Base-by-base conservation (phyloP, 1,140 invertebrate genomes). In the Schlechtendalia chinensis region DNA sequence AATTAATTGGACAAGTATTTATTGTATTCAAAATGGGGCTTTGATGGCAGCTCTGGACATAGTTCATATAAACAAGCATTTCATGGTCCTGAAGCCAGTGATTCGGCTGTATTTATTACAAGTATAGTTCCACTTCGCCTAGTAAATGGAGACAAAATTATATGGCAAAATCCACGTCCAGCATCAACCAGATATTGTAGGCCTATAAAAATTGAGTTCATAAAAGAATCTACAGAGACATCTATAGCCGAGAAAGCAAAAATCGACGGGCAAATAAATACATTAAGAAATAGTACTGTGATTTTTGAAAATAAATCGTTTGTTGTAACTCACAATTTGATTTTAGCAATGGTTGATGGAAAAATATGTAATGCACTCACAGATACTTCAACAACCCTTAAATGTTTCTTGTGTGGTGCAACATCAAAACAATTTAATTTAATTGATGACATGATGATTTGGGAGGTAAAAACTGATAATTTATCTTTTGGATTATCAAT, bases 351-450 rank as follows among this genome's bases (percentile, higher is more conserved):
- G 54, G 29, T 77, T n/a, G 54, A 77, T 61, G 56, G 74, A 14
- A 77, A 77, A 22, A 32, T 77, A 24, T 77, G 74, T 39, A 77
- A 77, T 58, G 24, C 56, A 22, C 32, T 77, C 19, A 47, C 74
- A 24, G 74, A 39, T 77, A 58, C 29, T 12, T 3, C n/a, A 24
- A 59, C 29, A 59, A 77, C 24, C 8, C 27, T 32, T 22, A n/a
- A 19, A 29, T 58, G 74, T 61, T 59, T 47, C n/a, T 27, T 77
- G 10, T 58, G 74, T 47, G 54, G 54, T 39, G 74, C 54, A 39
- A 59, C n/a, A 24, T 54, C 53, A 12, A 47, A 39, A 32, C 29
- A 59, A 12, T 53, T 77, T 24, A 77, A 77, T 47, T 16, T 47
- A 39, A 59, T 77, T 24, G 54, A 29, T 39, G 32, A 58, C 56